Conservation (phyloP, 23 tunicate species). For the Aplidium turbinatum region DNA sequence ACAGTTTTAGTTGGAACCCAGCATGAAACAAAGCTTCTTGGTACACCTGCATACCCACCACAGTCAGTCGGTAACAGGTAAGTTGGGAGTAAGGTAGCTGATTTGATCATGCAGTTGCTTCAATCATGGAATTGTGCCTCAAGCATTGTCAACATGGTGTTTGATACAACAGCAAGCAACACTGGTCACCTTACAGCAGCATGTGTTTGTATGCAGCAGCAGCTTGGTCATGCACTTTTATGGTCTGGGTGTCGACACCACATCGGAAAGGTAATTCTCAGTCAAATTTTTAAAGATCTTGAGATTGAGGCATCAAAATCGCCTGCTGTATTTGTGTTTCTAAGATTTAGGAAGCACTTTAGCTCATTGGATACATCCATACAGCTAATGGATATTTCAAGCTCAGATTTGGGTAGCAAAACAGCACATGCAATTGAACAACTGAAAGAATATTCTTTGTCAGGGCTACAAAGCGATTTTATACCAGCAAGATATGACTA, state of each 20-base stretch:
- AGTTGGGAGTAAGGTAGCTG: conserved; percentile 10
- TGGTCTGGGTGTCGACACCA: conserved; percentile 18
- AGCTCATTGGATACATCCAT: conserved; percentile 3
- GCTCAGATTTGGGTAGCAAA: conserved; percentile 14
- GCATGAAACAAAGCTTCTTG: conserved; percentile 19
- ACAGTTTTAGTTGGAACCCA: conserved; percentile 6
- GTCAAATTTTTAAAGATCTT: conserved; percentile 21
- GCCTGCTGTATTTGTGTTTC: conserved; percentile 8
- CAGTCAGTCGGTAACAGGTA: conserved; percentile 8
- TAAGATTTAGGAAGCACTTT: conserved; percentile 21
- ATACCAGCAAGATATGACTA: conserved; percentile 19
- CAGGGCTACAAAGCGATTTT: conserved; percentile 16
- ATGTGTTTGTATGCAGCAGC: conserved; percentile 26
- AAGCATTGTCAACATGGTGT: conserved; percentile 13
- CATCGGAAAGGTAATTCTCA: conserved; percentile 20
- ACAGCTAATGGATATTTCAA: conserved; percentile 5
- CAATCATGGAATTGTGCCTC: conserved; percentile 19
- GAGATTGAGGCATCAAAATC: conserved; percentile 10
- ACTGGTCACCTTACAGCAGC: conserved; percentile 19
- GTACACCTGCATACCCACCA: not conserved
- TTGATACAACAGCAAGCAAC: conserved; percentile 20
- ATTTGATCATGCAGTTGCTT: conserved; percentile 19
- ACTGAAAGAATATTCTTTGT: conserved; percentile 22
- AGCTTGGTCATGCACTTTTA: conserved; percentile 21
- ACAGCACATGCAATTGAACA: not conserved